These are phyloP conservation scores for Noctua pronuba DNA, from an alignment of 2,888 invertebrate species.

Conservation along the genomic window DNA sequence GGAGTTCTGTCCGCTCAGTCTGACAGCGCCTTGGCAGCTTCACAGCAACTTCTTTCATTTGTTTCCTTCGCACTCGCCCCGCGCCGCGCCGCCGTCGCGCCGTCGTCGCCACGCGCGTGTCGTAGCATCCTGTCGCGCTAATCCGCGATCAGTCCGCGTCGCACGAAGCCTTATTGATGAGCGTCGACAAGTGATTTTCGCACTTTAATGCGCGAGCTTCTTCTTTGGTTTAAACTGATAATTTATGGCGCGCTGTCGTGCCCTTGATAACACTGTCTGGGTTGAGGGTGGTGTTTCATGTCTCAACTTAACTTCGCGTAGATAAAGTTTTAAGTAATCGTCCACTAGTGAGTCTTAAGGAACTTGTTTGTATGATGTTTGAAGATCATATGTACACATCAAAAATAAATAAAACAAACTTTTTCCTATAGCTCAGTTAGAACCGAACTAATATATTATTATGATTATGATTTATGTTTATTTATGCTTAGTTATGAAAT, in stretches of 20 bases:
- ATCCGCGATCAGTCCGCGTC: slow-evolving; percentile 28
- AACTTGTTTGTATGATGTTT: too few relatives aligned
- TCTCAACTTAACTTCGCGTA: not conserved
- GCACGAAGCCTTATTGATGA: slow-evolving; percentile 44
- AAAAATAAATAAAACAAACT: too few relatives aligned
- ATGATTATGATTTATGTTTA: too few relatives aligned
- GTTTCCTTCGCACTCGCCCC: too few relatives aligned
- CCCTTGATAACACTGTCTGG: slow-evolving; percentile 2
- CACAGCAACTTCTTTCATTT: too few relatives aligned
- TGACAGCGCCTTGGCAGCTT: not conserved
- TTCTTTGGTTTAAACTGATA: slow-evolving; percentile 9
- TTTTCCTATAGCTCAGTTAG: too few relatives aligned
- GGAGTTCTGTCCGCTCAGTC: not conserved
- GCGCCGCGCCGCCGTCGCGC: not conserved
- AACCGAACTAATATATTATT: too few relatives aligned
- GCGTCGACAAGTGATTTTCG: slow-evolving; percentile 39
- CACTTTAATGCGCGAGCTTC: slow-evolving; percentile 32
- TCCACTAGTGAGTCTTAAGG: not conserved
- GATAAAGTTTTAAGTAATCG: not conserved
- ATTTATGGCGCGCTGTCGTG: slow-evolving; percentile 12
- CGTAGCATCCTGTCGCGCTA: not conserved
- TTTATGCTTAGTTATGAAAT: too few relatives aligned
- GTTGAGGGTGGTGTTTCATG: not conserved
- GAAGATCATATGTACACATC: not conserved
- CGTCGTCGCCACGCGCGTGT: not conserved